Evolutionary conservation across 2,113 vertebrate species (phyloP).

Genomic region (Petromus typicus): DNA sequence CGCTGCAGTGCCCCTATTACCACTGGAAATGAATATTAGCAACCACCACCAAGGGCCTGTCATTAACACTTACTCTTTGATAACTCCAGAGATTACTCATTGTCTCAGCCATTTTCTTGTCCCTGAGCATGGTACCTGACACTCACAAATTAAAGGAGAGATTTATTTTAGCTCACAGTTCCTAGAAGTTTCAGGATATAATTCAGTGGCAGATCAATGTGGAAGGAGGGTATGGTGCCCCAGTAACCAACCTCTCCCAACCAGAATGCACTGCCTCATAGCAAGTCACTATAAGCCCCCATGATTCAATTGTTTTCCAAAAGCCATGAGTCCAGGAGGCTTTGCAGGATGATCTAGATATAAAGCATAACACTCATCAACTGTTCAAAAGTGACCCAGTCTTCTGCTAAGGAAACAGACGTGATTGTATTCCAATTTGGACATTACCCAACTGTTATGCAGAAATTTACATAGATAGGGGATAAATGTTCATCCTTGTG

Average conservation of each 20-base stretch:
- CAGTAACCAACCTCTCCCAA: background rate
- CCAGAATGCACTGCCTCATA: background rate
- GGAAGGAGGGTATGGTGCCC: background rate
- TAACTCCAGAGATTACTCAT: background rate
- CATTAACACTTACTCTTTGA: background rate
- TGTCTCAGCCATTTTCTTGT: background rate
- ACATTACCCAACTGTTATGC: background rate
- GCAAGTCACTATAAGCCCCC: background rate
- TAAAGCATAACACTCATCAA: background rate
- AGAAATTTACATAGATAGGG: slow-evolving; percentile 39
- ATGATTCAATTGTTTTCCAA: background rate
- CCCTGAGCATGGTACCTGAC: background rate
- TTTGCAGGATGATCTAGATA: background rate
- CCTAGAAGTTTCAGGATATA: background rate
- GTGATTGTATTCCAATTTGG: background rate
- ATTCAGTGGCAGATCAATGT: background rate
- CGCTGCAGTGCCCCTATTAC: no score
- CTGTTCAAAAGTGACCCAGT: background rate
- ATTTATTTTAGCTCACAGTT: background rate
- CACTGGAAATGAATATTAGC: background rate
- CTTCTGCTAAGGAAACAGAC: background rate
- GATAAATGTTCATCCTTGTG: slow-evolving; percentile 66
- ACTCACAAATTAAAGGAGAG: background rate
- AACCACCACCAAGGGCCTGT: background rate
- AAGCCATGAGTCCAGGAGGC: background rate